Conservation (phyloP, 2,888 invertebrate species). For the Lamellibrachia columna region DNA sequence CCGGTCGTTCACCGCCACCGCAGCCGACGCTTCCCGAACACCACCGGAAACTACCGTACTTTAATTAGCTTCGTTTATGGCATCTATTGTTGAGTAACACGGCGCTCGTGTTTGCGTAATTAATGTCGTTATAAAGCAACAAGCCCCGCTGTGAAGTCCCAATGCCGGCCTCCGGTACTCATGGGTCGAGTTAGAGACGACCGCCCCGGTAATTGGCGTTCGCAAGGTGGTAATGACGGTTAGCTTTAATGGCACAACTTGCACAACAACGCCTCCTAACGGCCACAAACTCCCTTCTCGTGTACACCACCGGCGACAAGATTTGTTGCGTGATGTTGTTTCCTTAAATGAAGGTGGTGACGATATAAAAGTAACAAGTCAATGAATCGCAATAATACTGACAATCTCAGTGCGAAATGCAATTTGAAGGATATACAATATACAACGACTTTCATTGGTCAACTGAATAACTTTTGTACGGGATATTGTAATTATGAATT, state of each 20-base stretch:
- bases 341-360: too few species aligned
- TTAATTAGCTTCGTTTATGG: slow-evolving; percentile 7
- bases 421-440: too few species aligned
- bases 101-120: slow-evolving; percentile 6
- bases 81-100: background rate
- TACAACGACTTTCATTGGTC: too few species aligned
- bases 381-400: too few species aligned
- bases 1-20: background rate
- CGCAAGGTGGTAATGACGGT: background rate
- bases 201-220: background rate
- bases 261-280: background rate
- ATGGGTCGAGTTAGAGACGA: too few species aligned
- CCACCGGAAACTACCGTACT: background rate
- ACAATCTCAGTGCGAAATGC: too few species aligned
- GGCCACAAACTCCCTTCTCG: background rate
- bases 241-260: background rate
- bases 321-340: too few species aligned
- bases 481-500: too few species aligned
- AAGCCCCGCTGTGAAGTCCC: background rate
- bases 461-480: too few species aligned
- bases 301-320: too few species aligned
- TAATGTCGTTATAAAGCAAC: slow-evolving; percentile 6
- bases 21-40: background rate
- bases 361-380: too few species aligned
- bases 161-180: background rate